Conservation (phyloP, 2,888 invertebrate genomes). For the Coleophora deauratella region DNA sequence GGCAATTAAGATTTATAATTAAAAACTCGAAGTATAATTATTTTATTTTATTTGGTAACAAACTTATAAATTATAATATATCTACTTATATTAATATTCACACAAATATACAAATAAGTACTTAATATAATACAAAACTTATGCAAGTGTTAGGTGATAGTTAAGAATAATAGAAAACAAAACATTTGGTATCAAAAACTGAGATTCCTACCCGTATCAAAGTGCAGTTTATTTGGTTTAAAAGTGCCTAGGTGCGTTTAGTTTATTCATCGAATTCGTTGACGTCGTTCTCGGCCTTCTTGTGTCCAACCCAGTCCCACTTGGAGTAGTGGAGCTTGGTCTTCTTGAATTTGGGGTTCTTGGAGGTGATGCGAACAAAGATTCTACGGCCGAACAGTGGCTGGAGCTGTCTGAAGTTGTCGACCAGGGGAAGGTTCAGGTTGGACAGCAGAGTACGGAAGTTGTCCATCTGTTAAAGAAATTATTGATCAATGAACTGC, state of each 20-base stretch:
- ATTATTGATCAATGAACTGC: not conserved
- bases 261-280: constrained; percentile 60
- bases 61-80: constrained; percentile 33
- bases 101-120: constrained; percentile 8
- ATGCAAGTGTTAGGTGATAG: constrained; percentile 6
- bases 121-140: constrained; percentile 42
- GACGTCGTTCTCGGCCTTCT: constrained; percentile 64
- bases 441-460: constrained; percentile 78
- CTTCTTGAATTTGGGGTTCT: constrained; percentile 72
- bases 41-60: constrained; percentile 28
- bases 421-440: constrained; percentile 76
- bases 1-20: not conserved
- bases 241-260: not conserved
- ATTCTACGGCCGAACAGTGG: constrained; percentile 79
- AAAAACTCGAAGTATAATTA: not conserved
- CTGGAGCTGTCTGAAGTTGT: constrained; percentile 81
- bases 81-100: constrained; percentile 23
- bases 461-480: constrained; percentile 72
- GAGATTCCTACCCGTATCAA: constrained; percentile 36
- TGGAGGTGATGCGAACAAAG: constrained; percentile 76
- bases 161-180: constrained; percentile 18
- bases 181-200: constrained; percentile 37
- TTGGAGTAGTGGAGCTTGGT: constrained; percentile 75
- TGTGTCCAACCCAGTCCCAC: constrained; percentile 77
- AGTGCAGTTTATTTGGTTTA: constrained; percentile 11